Evolutionary conservation across 1,140 invertebrate species (phyloP).

Genomic region (Diabrotica undecimpunctata): DNA sequence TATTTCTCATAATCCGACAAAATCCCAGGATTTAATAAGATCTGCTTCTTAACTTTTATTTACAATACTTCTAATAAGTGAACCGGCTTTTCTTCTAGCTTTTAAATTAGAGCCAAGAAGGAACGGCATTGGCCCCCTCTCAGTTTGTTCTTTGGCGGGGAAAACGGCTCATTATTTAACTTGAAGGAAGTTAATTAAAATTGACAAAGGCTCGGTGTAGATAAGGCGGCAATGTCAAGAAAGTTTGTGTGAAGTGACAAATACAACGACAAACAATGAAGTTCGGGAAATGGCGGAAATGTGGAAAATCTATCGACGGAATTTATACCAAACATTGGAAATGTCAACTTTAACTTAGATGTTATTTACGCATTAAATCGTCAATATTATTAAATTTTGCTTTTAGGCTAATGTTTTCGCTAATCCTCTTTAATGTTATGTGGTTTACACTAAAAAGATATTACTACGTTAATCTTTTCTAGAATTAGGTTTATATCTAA

Average conservation of each 20-base stretch:
- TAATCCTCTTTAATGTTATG: no score
- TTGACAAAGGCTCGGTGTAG: slow-evolving; percentile 10
- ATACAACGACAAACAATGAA: slow-evolving; percentile 12
- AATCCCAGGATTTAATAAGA: no score
- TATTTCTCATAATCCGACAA: no score
- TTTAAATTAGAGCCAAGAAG: neutral
- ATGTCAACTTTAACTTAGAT: no score
- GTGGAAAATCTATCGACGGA: neutral
- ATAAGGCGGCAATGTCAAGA: slow-evolving; percentile 9
- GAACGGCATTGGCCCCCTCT: neutral
- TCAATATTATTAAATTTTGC: no score
- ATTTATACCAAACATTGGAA: neutral
- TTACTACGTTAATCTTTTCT: no score
- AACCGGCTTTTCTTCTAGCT: neutral
- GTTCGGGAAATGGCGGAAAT: slow-evolving; percentile 2
- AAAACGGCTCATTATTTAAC: slow-evolving; percentile 18
- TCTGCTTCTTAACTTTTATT: neutral
- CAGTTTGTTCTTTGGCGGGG: neutral
- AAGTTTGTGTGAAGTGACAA: slow-evolving; percentile 12
- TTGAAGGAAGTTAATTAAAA: slow-evolving; percentile 13
- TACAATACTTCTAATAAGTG: neutral
- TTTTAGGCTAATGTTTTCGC: no score
- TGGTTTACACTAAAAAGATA: no score
- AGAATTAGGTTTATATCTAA: no score
- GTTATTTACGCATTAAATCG: no score